Evolutionary conservation across 2,888 invertebrate genomes (phyloP), one percentile per base, ranked within the genome.

Genomic region (Morinoia aosen): DNA sequence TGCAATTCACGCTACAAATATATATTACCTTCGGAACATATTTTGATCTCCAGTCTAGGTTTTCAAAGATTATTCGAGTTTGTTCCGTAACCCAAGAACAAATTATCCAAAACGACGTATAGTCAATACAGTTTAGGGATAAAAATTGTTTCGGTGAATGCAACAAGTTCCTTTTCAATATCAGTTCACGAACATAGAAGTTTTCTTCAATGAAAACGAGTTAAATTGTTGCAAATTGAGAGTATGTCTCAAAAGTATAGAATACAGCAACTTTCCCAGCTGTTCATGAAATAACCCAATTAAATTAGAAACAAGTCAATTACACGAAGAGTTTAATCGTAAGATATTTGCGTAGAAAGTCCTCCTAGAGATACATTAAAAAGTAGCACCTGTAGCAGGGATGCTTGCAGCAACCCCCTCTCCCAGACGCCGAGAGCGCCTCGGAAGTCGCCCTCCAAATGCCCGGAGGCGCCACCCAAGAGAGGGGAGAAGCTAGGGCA

Each of bases 371-470:
- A 10, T 76, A 76, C 7, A 76, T 76, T 33, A 12, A 16, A 1
- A 76, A 76, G 76, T 25, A 39, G 39, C 90, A 90, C 90, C 90
- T 90, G 90, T 7, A 90, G 48, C 25, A 76, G 2, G 12, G 90
- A 90, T 90, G 40, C 90, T 90, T 90, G 90, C 90, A 90, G 39
- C 40, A 90, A 90, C 90, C 90, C 90, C 90, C 12, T 90, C 40
- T 90, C 90, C 90, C 90, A 90, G 39, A 48, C 39, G 90, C 90
- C 90, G 16, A 90, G 11, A 16, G 90, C 39, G 14, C 48, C 40
- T 40, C 90, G 39, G 90, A 10, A 90, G 90, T 90, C 90, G 90
- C 16, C 90, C 76, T 76, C 76, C 76, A 76, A 76, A 33, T 76
- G 33, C 76, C 76, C 76, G 10, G 76, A 76, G 76, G 25, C 76